Base-by-base conservation (phyloP, 2,888 invertebrate species). In the Nomada lathburiana region DNA sequence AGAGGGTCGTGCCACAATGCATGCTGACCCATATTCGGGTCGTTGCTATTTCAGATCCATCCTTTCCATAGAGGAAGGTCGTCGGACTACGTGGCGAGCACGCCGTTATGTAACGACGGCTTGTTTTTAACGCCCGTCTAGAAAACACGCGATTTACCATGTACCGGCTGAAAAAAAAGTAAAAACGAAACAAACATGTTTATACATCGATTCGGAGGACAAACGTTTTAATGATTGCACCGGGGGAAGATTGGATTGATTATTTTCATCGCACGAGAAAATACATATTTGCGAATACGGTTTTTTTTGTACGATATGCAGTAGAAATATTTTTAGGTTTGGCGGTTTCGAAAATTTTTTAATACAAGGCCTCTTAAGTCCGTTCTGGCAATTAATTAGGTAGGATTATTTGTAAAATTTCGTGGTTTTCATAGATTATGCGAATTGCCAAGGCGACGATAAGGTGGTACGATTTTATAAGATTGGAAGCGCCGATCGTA, bases 51-150 rank as follows among this genome's bases (percentile, higher is more conserved):
- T 94, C 93, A 93, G 93, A 93, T 93, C 92, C 92, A 93, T 93
- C 93, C 93, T 93, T 93, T 93, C 93, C 93, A 93, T 93, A 93
- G 93, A 93, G 93, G 93, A 94, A 94, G 94, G 93, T 94, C 94
- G 93, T 92, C 91, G 91, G 89, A 88, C 88, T 88, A 86, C 85
- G 89, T 83, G 85, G 86, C 87, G 82, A 81, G 77, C 84, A 78
- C 69, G 78, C 23, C 20, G 80, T 88, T 88, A 88, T 86, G 89
- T 88, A 88, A 88, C 80, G 59, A 55, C 77, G 75, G 79, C 89
- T 88, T 86, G 88, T 88, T 88, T 88, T 88, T 87, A 88, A 83
- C 86, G 80, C 80, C 76, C 79, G 87, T 64, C 59, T 71, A 84
- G 80, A 80, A 85, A 85, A 79, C 83, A 83, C 63, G 75, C 83